Conservation (phyloP, 2,113 vertebrate species). For the Narcine bancroftii region DNA sequence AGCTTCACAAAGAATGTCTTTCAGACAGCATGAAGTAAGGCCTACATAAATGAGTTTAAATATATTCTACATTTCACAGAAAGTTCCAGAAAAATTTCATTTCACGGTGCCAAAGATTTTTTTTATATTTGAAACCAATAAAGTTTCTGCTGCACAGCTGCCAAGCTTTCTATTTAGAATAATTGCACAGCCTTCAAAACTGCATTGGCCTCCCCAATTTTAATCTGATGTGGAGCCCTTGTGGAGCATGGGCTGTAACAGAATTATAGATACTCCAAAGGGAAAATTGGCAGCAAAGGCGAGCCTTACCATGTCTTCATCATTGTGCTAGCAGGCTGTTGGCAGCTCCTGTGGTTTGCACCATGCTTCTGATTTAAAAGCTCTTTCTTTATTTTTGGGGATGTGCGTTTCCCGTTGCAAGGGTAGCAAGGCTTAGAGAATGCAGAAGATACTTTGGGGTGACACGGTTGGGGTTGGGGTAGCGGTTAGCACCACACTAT, state of each 20-base stretch:
- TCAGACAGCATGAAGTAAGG: not conserved
- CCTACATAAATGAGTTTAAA: not conserved
- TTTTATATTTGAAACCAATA: not conserved
- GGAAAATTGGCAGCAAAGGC: not conserved
- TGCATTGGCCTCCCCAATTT: not conserved
- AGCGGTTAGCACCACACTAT: no score
- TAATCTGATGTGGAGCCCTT: not conserved
- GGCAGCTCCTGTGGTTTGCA: not conserved
- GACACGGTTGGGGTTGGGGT: no score
- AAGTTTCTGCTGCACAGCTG: not conserved
- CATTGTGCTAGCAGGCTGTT: not conserved
- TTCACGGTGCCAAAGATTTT: not conserved
- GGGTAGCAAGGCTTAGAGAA: not conserved
- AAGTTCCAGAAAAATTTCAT: not conserved
- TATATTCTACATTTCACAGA: not conserved
- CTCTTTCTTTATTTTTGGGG: not conserved
- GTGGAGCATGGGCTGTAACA: not conserved
- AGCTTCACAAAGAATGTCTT: not conserved
- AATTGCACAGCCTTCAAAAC: not conserved
- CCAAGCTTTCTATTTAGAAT: not conserved
- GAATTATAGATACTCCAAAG: not conserved
- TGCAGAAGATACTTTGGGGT: no score
- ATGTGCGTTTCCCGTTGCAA: not conserved
- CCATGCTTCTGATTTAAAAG: not conserved
- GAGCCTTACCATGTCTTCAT: not conserved